Base-by-base conservation (phyloP, 2,797 vertebrate species). In the Potorous gilbertii region DNA sequence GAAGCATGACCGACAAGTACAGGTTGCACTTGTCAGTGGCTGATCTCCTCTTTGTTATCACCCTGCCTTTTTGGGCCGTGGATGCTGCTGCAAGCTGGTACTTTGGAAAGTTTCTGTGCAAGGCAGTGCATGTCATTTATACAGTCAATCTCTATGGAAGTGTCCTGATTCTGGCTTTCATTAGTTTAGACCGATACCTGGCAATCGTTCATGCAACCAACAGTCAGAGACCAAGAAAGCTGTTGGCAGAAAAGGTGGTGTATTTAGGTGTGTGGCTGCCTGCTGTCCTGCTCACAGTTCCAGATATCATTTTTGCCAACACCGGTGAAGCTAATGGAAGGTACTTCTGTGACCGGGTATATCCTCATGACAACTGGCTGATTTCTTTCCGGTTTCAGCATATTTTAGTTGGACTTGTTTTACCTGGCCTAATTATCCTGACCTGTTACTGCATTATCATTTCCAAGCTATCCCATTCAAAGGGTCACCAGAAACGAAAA, bases 1-100 rank as follows among this genome's bases (percentile, higher is more conserved):
- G 99, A 96, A 99, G 99, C 92, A 99, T 99, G 99, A 99, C 99
- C 0, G 99, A 99, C 98, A 99, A 99, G 97, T 99, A 99, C 98
- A 98, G 99, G 96, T 98, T 99, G 50, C 99, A 99, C 95, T 99
- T 99, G 94, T 99, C 99, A 0, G 99, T 99, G 93, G 99, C 99
- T 0, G 99, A 99, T 96, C 99, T 99, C 34, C 98, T 99, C 81
- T 99, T 99, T 0, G 99, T 99, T 94, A 96, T 99, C 98, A 99
- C 99, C 0, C 99, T 99, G 95, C 99, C 99, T 2, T 99, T 99
- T 98, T 99, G 99, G 99, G 99, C 99, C 0, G 99, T 99, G 95
- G 99, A 99, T 55, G 99, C 99, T 0, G 99, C 98, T 93, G 99
- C 99, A 90, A 98, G 96, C 96, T 99, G 99, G 99, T 99, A 99